phyloP scores from a whole-genome alignment of 2,888 invertebrate genomes.

The Dexiosoma caninum region DNA sequence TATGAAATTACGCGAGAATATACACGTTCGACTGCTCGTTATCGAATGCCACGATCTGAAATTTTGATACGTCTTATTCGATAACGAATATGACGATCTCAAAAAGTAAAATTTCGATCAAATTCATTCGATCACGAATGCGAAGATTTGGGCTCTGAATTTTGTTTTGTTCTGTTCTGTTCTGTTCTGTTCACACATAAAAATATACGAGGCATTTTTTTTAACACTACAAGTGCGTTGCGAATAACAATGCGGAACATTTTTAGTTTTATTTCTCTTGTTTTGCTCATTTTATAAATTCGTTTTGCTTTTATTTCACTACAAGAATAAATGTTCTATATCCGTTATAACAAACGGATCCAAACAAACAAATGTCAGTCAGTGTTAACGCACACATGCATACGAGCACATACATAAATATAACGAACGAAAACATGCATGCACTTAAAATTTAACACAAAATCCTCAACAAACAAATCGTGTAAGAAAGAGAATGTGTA shows the following conservation, averaged over 20 bases:
- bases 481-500: not conserved
- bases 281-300: not conserved
- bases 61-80: too few relatives aligned
- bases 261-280: slow-evolving; percentile 4
- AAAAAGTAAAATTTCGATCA: too few relatives aligned
- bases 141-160: too few relatives aligned
- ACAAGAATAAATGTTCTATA: slow-evolving; percentile 36
- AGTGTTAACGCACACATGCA: not conserved
- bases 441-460: slow-evolving; percentile 27
- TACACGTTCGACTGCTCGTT: too few relatives aligned
- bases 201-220: not conserved
- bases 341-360: slow-evolving; percentile 36
- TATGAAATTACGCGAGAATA: too few relatives aligned
- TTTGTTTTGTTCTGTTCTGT: too few relatives aligned
- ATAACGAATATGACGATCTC: too few relatives aligned
- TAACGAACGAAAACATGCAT: not conserved
- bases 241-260: slow-evolving; percentile 24
- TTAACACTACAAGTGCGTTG: slow-evolving; percentile 26
- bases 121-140: too few relatives aligned
- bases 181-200: too few relatives aligned
- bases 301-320: not conserved
- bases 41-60: too few relatives aligned
- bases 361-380: slow-evolving; percentile 25
- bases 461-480: not conserved
- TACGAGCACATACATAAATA: not conserved